A percentile compares a stretch with the other conserved stretches of the same genome.
Evolutionary conservation across 2,797 vertebrate genomes (phyloP).

Genomic region (Diplodus sargus): DNA sequence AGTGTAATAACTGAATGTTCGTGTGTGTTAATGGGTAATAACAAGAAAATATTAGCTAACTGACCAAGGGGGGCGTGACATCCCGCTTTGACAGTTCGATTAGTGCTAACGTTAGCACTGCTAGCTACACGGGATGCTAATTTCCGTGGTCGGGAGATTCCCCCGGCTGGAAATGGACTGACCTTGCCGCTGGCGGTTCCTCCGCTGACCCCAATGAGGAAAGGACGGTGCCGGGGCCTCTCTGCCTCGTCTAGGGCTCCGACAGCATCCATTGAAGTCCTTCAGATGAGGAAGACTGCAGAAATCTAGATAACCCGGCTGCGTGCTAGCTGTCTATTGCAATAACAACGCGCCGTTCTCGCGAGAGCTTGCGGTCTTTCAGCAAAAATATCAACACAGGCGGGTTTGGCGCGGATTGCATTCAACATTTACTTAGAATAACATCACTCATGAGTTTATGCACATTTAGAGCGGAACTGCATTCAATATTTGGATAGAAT

Average conservation of each 20-base stretch:
- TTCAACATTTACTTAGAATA: neutral
- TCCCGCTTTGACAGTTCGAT: slow-evolving; percentile 44
- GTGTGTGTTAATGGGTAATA: accelerated
- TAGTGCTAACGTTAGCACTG: neutral
- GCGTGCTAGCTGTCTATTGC: slow-evolving; percentile 10
- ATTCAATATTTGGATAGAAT: neutral
- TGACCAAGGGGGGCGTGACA: slow-evolving; percentile 42
- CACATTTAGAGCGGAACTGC: neutral
- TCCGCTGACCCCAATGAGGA: slow-evolving; percentile 94
- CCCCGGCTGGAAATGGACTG: neutral
- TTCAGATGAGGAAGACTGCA: neutral
- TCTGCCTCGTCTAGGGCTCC: slow-evolving; percentile 78
- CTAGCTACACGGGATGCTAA: slow-evolving; percentile 42
- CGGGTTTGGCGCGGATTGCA: neutral
- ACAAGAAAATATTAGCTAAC: neutral
- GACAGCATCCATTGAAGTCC: slow-evolving; percentile 69
- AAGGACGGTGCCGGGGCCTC: slow-evolving; percentile 87
- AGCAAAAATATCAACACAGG: neutral
- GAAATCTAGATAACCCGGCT: neutral
- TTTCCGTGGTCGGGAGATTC: neutral
- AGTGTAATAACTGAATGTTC: accelerated
- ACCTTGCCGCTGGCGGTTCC: slow-evolving; percentile 98
- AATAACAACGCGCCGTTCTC: slow-evolving; percentile 47
- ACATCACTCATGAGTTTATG: neutral
- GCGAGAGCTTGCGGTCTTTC: slow-evolving; percentile 47